Evolutionary conservation across 2,888 invertebrate species (phyloP).

Genomic region (Cyrtodaria siliqua): DNA sequence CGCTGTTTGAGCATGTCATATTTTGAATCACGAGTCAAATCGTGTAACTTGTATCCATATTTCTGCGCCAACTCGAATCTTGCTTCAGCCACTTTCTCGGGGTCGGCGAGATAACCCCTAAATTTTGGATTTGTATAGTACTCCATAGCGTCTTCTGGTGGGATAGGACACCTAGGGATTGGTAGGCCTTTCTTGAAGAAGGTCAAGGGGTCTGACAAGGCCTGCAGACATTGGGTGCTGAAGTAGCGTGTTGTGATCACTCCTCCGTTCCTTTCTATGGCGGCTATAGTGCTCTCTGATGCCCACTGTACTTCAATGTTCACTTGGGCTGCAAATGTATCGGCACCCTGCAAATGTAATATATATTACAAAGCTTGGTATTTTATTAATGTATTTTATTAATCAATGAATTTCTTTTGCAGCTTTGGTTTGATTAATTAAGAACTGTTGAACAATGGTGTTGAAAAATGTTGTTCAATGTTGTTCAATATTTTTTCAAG

Average conservation of each 20-base stretch:
- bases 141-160: conserved; percentile 96
- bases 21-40: conserved; percentile 91
- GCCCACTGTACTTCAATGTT: conserved; percentile 99
- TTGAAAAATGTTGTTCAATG: no score
- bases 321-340: conserved; percentile 94
- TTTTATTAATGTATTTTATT: no score
- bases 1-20: conserved; percentile 90
- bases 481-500: no score
- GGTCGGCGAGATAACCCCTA: conserved; percentile 98
- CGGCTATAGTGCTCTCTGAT: conserved; percentile 96
- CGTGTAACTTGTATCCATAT: conserved; percentile 95
- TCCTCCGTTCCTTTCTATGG: conserved; percentile 97
- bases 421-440: no score
- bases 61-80: conserved; percentile 92
- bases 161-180: conserved; percentile 96
- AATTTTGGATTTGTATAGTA: conserved; percentile 94
- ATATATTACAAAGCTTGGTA: no score
- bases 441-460: no score
- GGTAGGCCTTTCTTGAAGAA: conserved; percentile 94
- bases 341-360: conserved; percentile 89
- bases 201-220: conserved; percentile 91
- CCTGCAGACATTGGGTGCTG: conserved; percentile 92
- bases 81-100: conserved; percentile 93
- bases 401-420: no score
- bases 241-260: conserved; percentile 97